A percentile compares a stretch with the other conserved stretches of the same genome.
Evolutionary conservation across 1,140 invertebrate genomes (phyloP).

Genomic region (Lepidurus couesii): DNA sequence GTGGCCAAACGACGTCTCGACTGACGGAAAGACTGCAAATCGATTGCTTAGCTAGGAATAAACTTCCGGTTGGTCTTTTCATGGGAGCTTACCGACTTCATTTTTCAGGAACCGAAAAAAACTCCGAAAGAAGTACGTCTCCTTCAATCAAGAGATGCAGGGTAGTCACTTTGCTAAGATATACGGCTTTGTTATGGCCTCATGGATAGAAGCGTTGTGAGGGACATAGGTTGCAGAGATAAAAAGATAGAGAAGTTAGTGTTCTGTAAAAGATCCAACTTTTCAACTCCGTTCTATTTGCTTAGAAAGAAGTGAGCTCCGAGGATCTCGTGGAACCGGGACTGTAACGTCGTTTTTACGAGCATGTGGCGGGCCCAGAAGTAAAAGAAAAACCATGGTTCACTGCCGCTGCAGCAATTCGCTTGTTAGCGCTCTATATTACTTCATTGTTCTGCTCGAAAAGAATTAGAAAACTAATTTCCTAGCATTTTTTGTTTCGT

Average conservation of each 20-base stretch:
- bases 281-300: conserved; percentile 22
- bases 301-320: not conserved
- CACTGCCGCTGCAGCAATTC: not conserved
- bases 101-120: conserved; percentile 3
- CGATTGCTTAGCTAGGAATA: conserved; percentile 2
- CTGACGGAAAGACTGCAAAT: not conserved
- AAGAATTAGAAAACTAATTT: conserved; percentile 7
- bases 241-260: conserved; percentile 16
- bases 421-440: conserved; percentile 1
- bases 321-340: not conserved
- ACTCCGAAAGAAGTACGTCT: not conserved
- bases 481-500: not conserved
- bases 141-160: conserved; percentile 15
- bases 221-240: not conserved
- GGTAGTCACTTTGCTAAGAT: conserved; percentile 19
- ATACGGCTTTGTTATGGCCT: conserved; percentile 15
- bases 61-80: conserved; percentile 8
- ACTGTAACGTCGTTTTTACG: not conserved
- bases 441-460: not conserved
- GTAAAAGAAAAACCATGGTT: not conserved
- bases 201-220: not conserved
- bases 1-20: not conserved
- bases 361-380: conserved; percentile 1
- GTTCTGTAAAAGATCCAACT: conserved; percentile 18
- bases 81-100: conserved; percentile 4